These are phyloP conservation scores for Hephaestus fuliginosus DNA, from an alignment of 2,797 vertebrate species.

Conservation along the genomic window DNA sequence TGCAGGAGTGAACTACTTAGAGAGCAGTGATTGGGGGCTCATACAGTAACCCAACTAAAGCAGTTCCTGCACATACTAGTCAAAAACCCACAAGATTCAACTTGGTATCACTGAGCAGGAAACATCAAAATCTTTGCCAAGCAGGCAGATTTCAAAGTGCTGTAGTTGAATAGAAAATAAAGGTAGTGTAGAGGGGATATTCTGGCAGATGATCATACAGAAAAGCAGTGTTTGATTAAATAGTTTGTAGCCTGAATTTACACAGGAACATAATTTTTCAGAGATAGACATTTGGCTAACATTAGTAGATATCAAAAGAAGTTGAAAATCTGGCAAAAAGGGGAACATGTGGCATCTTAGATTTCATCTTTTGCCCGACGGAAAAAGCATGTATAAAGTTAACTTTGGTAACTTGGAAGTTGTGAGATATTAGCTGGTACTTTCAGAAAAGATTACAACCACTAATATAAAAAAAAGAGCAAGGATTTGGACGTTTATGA, in stretches of 20 bases:
- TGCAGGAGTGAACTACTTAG: neutral
- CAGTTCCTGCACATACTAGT: constrained; percentile 6
- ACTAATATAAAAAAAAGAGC: constrained; percentile 40
- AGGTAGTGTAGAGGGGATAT: constrained; percentile 27
- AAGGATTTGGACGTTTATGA: constrained; percentile 59
- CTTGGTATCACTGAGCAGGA: constrained; percentile 21
- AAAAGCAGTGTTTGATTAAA: constrained; percentile 43
- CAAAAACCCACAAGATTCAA: constrained; percentile 27
- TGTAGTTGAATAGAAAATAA: constrained; percentile 43
- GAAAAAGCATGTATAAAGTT: constrained; percentile 30
- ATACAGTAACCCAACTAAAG: constrained; percentile 14
- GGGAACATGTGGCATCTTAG: constrained; percentile 21
- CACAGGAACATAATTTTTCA: constrained; percentile 5
- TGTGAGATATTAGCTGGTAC: constrained; percentile 41
- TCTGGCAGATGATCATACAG: constrained; percentile 53
- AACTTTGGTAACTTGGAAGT: constrained; percentile 42
- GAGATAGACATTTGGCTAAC: constrained; percentile 27
- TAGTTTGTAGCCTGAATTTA: constrained; percentile 15
- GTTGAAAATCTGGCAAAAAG: constrained; percentile 33
- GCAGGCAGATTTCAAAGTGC: constrained; percentile 46
- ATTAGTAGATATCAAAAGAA: constrained; percentile 28
- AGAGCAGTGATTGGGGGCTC: constrained; percentile 3
- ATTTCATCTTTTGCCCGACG: constrained; percentile 2
- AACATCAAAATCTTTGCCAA: constrained; percentile 34
- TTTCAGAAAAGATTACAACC: constrained; percentile 54